phyloP scores from a whole-genome alignment of 2,113 vertebrate species.

The Siniperca knerii region DNA sequence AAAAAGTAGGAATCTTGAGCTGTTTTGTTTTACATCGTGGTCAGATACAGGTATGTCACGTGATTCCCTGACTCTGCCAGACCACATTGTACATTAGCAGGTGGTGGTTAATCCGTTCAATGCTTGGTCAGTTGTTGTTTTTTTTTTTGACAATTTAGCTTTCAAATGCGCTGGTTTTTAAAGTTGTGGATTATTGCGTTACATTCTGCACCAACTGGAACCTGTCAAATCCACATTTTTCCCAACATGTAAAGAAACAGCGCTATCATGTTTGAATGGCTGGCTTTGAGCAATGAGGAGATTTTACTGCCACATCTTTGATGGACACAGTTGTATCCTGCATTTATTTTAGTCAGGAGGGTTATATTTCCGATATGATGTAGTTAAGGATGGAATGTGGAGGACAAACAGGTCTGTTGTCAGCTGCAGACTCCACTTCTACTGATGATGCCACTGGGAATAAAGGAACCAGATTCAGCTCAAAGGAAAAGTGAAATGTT shows the following conservation, averaged over 20 bases:
- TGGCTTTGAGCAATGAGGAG: neutral
- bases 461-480: neutral
- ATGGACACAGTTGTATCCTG: neutral
- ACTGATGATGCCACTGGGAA: conserved; percentile 2
- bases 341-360: neutral
- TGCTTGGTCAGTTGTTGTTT: no score
- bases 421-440: neutral
- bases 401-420: neutral
- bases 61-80: neutral
- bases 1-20: neutral
- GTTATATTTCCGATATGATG: neutral
- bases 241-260: conserved; percentile 4
- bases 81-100: neutral
- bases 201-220: neutral
- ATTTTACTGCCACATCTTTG: neutral
- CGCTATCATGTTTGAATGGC: neutral
- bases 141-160: neutral
- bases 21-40: neutral
- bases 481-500: conserved; percentile 10
- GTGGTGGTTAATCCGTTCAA: neutral
- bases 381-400: conserved; percentile 3
- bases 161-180: neutral
- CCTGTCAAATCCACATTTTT: neutral
- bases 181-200: neutral
- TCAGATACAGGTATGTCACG: neutral